Conservation (phyloP, 2,113 vertebrate species). For the Bubo scandiacus region DNA sequence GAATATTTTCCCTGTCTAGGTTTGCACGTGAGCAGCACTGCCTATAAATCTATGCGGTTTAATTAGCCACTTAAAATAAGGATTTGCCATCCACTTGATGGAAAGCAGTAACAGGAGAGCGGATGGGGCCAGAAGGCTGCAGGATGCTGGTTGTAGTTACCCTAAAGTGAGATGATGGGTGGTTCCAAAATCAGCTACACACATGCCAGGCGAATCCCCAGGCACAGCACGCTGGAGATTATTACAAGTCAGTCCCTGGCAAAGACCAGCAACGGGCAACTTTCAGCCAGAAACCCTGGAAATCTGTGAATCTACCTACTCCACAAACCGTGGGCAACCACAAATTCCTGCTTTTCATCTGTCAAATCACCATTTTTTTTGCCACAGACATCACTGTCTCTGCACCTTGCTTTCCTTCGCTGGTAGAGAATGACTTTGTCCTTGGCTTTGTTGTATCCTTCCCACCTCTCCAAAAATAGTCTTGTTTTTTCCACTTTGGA, state of each 20-base stretch:
- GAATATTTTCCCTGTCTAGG: background rate
- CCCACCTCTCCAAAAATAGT: background rate
- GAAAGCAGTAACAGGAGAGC: background rate
- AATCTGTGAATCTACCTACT: background rate
- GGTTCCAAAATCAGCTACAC: background rate
- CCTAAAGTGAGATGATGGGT: background rate
- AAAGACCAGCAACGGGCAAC: background rate
- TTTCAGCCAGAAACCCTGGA: background rate
- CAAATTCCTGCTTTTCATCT: background rate
- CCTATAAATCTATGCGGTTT: background rate
- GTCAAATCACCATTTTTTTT: background rate
- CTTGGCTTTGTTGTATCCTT: background rate
- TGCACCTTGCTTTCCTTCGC: background rate
- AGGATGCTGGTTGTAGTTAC: background rate
- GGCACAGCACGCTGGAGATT: background rate
- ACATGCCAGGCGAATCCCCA: background rate
- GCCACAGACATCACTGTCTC: background rate
- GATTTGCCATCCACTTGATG: background rate
- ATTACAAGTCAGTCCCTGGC: background rate
- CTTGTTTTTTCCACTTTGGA: background rate
- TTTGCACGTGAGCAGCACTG: background rate
- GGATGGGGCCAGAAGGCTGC: background rate
- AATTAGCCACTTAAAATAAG: background rate
- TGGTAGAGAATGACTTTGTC: background rate
- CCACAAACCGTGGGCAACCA: background rate